Conservation (phyloP, 2,888 invertebrate species). For the Beris morrisii region DNA sequence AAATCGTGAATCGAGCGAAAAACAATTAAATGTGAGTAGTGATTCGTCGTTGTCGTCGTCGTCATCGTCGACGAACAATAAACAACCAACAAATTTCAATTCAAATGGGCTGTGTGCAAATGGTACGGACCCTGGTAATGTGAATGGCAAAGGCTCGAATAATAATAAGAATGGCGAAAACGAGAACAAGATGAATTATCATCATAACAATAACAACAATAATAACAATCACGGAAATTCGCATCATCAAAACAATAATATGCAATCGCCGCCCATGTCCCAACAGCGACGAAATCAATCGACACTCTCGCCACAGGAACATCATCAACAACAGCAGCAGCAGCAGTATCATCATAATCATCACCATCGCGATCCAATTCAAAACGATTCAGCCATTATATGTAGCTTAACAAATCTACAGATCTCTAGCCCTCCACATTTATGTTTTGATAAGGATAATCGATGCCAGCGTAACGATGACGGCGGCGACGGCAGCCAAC, state of each 20-base stretch:
- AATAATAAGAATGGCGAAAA: conserved; percentile 6
- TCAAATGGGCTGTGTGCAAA: conserved; percentile 3
- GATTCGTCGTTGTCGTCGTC: conserved; percentile 19
- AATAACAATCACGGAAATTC: conserved; percentile 13
- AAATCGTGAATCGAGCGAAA: conserved; percentile 22
- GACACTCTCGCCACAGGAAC: conserved; percentile 24
- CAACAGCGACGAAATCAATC: conserved; percentile 29
- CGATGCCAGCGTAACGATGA: conserved; percentile 48
- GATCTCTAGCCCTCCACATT: conserved; percentile 40
- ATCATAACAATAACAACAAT: conserved; percentile 19
- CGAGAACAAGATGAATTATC: conserved; percentile 23
- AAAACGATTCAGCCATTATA: conserved; percentile 12
- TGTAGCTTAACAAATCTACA: conserved; percentile 18
- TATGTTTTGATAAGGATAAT: conserved; percentile 44
- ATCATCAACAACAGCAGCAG: conserved; percentile 38
- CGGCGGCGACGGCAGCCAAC: conserved; percentile 41
- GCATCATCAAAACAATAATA: conserved; percentile 8
- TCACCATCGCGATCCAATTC: conserved; percentile 40
- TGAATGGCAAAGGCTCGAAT: background rate
- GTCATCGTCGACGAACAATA: conserved; percentile 8
- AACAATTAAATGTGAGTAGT: conserved; percentile 33
- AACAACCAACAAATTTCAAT: background rate
- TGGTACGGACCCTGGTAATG: background rate
- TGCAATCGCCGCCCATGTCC: conserved; percentile 14
- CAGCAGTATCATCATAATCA: conserved; percentile 37